Conservation (phyloP, 2,797 vertebrate species). For the Sebastes glaucus region DNA sequence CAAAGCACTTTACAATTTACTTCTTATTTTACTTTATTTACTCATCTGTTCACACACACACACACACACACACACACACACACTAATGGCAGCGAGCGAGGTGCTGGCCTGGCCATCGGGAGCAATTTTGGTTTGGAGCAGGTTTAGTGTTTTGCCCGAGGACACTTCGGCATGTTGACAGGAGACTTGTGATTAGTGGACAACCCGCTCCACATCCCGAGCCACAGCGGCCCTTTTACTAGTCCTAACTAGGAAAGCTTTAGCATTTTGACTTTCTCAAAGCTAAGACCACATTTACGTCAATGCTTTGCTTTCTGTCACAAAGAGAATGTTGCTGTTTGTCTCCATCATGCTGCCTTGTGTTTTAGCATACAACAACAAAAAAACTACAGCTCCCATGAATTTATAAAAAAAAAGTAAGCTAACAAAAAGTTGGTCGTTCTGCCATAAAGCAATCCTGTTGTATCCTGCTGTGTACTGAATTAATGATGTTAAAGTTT, state of each 20-base stretch:
- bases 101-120: not conserved
- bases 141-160: too few relatives aligned
- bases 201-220: not conserved
- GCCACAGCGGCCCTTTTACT: not conserved
- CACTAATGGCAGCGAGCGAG: not conserved
- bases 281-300: not conserved
- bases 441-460: not conserved
- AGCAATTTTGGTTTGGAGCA: not conserved
- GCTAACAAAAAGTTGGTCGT: not conserved
- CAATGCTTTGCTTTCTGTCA: not conserved
- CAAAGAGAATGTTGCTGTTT: not conserved
- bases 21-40: not conserved
- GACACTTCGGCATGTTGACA: not conserved
- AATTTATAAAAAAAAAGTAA: not conserved
- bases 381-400: not conserved
- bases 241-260: not conserved
- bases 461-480: not conserved
- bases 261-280: not conserved
- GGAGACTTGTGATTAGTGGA: not conserved
- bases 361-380: not conserved
- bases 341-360: not conserved
- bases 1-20: not conserved
- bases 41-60: not conserved
- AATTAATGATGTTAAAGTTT: not conserved
- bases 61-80: not conserved